Evolutionary conservation across 2,113 vertebrate species (phyloP).

Genomic region (Vidua macroura): DNA sequence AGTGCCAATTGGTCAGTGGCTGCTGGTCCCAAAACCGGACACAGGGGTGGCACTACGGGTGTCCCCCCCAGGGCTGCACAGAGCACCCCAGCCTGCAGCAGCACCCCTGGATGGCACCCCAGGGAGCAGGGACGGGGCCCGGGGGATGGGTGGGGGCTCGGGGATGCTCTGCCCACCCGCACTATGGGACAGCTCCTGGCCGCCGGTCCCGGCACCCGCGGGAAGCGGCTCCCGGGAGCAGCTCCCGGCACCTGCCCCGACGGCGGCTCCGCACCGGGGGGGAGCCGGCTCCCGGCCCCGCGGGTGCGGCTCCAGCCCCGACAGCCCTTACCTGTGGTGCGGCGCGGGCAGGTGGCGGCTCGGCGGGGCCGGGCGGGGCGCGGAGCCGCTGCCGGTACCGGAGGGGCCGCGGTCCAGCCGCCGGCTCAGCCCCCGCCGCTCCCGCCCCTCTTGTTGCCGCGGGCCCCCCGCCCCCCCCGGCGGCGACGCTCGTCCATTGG

Average conservation of each 20-base stretch:
- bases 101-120: neutral
- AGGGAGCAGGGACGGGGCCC: neutral
- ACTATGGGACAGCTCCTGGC: rapidly evolving
- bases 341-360: neutral
- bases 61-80: rapidly evolving
- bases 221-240: neutral
- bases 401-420: neutral
- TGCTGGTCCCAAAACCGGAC: neutral
- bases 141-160: neutral
- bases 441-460: neutral
- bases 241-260: neutral
- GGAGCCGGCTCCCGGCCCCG: too few relatives aligned
- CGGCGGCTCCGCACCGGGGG: neutral
- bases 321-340: neutral
- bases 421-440: neutral
- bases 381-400: neutral
- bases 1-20: rapidly evolving
- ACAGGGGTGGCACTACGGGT: rapidly evolving
- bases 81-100: neutral
- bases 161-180: neutral
- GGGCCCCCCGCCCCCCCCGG: neutral
- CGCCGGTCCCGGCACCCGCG: neutral
- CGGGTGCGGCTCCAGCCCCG: neutral
- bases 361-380: neutral
- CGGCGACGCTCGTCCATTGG: neutral